These are phyloP conservation scores for Ptychadena robeensis DNA, from an alignment of 2,797 vertebrate genomes.

Conservation along the genomic window DNA sequence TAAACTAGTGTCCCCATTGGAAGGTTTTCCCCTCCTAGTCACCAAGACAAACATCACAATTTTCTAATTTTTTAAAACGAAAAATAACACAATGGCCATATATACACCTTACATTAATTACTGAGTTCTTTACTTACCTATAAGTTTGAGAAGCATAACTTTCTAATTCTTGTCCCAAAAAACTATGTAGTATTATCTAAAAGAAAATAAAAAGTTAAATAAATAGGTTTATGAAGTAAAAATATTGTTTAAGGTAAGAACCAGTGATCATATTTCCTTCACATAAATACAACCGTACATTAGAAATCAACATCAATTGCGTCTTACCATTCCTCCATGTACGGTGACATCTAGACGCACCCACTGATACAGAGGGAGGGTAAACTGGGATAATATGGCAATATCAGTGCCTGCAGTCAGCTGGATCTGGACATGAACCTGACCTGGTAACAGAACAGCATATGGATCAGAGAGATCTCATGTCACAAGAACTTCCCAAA, in stretches of 20 bases:
- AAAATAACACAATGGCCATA: too few species aligned
- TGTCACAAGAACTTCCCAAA: too few species aligned
- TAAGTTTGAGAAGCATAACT: constrained; percentile 71
- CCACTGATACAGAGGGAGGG: constrained; percentile 83
- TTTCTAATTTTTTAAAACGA: too few species aligned
- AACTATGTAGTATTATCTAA: constrained; percentile 10
- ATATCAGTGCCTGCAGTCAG: constrained; percentile 79
- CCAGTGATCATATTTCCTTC: neutral
- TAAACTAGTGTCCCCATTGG: too few species aligned
- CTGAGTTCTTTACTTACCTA: constrained; percentile 70
- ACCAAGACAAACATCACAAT: too few species aligned
- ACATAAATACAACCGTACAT: neutral
- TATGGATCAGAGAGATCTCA: too few species aligned
- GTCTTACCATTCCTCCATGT: constrained; percentile 81
- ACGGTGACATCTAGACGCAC: constrained; percentile 86
- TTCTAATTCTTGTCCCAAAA: constrained; percentile 68
- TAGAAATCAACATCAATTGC: neutral
- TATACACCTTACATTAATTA: too few species aligned
- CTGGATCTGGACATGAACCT: constrained; percentile 85
- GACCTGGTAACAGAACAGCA: constrained; percentile 73
- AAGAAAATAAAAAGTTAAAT: neutral
- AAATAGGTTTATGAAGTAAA: neutral
- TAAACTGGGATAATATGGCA: constrained; percentile 78
- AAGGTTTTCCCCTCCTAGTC: too few species aligned
- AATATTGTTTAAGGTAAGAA: neutral